These are phyloP conservation scores for Zaprionus gabonicus DNA, from an alignment of 1,140 invertebrate species.

Conservation along the genomic window DNA sequence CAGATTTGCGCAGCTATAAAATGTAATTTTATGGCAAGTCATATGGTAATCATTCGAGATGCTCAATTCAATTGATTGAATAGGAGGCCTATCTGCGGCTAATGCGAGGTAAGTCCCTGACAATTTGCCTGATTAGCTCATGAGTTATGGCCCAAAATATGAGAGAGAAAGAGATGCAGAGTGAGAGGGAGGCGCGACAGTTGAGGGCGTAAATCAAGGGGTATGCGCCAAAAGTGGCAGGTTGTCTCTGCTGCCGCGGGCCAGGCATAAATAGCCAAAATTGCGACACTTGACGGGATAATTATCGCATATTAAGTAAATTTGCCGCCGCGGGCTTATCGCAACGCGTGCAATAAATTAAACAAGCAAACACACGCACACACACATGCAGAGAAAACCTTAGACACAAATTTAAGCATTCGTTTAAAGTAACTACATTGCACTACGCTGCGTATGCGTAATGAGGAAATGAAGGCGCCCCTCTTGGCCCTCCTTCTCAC, in stretches of 20 bases:
- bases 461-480: slow-evolving; percentile 33
- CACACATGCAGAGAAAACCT: slow-evolving; percentile 30
- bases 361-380: slow-evolving; percentile 9
- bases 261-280: slow-evolving; percentile 49
- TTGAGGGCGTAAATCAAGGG: slow-evolving; percentile 18
- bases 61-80: slow-evolving; percentile 25
- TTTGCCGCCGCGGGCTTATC: slow-evolving; percentile 57
- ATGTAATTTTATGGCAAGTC: slow-evolving; percentile 49
- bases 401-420: slow-evolving; percentile 39
- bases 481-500: neutral
- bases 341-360: slow-evolving; percentile 60
- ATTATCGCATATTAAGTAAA: slow-evolving; percentile 60
- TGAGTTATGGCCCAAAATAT: neutral
- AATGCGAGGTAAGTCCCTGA: neutral
- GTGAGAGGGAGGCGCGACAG: neutral
- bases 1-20: slow-evolving; percentile 27
- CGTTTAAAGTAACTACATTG: slow-evolving; percentile 16
- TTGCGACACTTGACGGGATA: slow-evolving; percentile 60
- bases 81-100: neutral
- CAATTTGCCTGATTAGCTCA: neutral
- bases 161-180: neutral
- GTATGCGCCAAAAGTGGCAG: neutral
- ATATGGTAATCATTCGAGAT: slow-evolving; percentile 16
- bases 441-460: slow-evolving; percentile 61
- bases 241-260: slow-evolving; percentile 20